Evolutionary conservation across 2,113 vertebrate genomes (phyloP).

Genomic region (Eidolon helvum): DNA sequence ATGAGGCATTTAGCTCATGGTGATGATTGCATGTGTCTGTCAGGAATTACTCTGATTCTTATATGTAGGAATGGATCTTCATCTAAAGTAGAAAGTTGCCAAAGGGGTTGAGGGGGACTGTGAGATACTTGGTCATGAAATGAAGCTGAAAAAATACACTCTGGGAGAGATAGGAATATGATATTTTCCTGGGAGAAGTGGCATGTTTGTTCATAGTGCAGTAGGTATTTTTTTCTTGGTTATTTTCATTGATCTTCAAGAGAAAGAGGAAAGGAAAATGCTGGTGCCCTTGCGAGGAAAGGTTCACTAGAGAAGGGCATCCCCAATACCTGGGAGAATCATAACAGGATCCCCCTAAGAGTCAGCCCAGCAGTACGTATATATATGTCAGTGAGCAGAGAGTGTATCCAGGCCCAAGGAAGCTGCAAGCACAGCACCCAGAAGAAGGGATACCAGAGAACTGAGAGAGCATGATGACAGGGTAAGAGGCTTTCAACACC

Average conservation of each 20-base stretch:
- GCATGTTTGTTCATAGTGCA: not conserved
- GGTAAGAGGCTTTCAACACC: not conserved
- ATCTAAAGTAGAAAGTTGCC: not conserved
- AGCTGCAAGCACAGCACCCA: not conserved
- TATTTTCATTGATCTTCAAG: not conserved
- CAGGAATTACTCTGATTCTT: not conserved
- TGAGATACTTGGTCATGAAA: slow-evolving; percentile 39
- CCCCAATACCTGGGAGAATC: not conserved
- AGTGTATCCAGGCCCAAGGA: not conserved
- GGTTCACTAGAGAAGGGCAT: not conserved
- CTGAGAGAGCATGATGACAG: not conserved
- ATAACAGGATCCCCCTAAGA: not conserved
- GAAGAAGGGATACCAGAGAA: not conserved
- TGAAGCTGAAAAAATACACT: slow-evolving; percentile 39
- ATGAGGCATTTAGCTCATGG: not conserved
- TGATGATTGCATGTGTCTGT: not conserved
- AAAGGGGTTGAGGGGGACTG: not conserved
- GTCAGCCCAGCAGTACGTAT: not conserved
- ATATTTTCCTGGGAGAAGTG: not conserved
- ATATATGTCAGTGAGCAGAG: not conserved
- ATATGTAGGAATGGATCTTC: not conserved
- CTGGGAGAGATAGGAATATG: not conserved
- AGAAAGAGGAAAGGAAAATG: not conserved
- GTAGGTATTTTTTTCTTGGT: not conserved
- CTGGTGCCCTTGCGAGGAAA: not conserved